Evolutionary conservation across 2,888 invertebrate species (phyloP).

Genomic region (Drosophila algonquin): DNA sequence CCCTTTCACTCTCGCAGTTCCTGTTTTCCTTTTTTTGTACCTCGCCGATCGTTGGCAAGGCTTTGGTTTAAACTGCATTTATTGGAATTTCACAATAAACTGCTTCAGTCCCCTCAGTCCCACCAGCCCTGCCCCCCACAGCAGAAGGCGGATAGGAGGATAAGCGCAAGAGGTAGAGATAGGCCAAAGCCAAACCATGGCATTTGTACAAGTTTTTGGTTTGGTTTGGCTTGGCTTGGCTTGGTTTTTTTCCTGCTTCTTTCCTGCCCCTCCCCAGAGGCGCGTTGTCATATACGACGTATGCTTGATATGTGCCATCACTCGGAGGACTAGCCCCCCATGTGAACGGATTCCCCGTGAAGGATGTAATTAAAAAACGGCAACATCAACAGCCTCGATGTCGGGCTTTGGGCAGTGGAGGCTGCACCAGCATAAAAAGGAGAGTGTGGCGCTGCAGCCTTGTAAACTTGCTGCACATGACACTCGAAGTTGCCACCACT

Average conservation of each 20-base stretch:
- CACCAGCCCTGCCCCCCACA: no score
- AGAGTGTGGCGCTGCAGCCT: conserved; percentile 44
- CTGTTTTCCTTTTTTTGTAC: conserved; percentile 3
- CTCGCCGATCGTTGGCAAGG: conserved; percentile 32
- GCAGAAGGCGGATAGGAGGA: background rate
- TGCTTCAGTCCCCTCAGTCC: conserved; percentile 18
- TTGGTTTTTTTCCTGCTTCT: no score
- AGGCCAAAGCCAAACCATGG: conserved; percentile 70
- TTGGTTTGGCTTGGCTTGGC: conserved; percentile 54
- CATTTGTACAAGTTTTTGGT: conserved; percentile 65
- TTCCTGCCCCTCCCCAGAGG: background rate
- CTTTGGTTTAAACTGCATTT: conserved; percentile 58
- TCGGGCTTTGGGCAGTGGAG: background rate
- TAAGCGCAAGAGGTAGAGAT: conserved; percentile 19
- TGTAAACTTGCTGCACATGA: conserved; percentile 70
- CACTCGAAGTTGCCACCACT: conserved; percentile 43
- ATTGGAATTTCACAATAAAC: conserved; percentile 79
- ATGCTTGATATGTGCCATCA: background rate
- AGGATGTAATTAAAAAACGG: conserved; percentile 78
- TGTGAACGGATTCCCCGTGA: conserved; percentile 1
- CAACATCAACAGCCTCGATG: conserved; percentile 45
- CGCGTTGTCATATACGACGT: background rate
- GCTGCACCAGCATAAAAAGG: background rate
- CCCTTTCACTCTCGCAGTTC: conserved; percentile 36
- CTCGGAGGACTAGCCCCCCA: background rate